Percentiles rank a stretch among this genome's conserved stretches.
Evolutionary conservation across 2,888 invertebrate species (phyloP).

Genomic region (Hartigia nigra): DNA sequence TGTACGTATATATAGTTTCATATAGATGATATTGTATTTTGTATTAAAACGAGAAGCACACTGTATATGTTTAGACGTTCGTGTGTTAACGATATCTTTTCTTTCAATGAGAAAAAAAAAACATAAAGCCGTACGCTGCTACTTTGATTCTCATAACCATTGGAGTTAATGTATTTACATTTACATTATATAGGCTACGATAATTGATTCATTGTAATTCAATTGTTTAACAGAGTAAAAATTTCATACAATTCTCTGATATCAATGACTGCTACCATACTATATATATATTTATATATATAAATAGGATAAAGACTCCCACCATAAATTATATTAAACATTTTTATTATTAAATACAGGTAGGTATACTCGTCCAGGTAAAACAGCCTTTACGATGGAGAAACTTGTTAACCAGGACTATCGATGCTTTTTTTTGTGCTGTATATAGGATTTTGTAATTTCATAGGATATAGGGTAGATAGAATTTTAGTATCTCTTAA

Average conservation of each 20-base stretch:
- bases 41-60: conserved; percentile 3
- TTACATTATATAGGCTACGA: conserved; percentile 13
- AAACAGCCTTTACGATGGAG: not conserved
- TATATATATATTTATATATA: no score
- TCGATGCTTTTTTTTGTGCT: not conserved
- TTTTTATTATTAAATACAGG: not conserved
- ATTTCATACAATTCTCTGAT: conserved; percentile 47
- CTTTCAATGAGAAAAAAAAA: conserved; percentile 1
- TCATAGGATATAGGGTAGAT: not conserved
- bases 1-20: conserved; percentile 23
- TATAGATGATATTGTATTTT: conserved; percentile 6
- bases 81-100: conserved; percentile 4
- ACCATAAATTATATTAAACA: not conserved
- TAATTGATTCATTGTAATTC: conserved; percentile 52
- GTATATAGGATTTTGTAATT: not conserved
- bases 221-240: conserved; percentile 53
- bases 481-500: not conserved
- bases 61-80: not conserved
- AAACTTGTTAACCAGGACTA: not conserved
- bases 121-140: not conserved
- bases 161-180: conserved; percentile 9
- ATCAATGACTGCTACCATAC: not conserved
- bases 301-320: not conserved
- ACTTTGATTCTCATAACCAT: conserved; percentile 9
- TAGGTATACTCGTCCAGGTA: not conserved